These are phyloP conservation scores for Cinclus cinclus DNA, from an alignment of 2,113 vertebrate species.

Conservation along the genomic window DNA sequence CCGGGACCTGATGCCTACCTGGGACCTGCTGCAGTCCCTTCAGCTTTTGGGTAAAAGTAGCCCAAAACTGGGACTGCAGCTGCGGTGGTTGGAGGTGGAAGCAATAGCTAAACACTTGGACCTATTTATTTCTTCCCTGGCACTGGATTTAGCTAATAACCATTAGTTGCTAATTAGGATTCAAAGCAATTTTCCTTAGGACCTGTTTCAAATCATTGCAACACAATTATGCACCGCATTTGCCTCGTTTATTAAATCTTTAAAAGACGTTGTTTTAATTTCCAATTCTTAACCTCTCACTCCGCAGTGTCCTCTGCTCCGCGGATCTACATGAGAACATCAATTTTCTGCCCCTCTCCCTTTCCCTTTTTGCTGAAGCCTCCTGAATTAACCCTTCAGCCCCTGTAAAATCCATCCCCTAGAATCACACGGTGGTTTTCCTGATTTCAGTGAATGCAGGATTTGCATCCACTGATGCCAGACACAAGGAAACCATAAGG, in stretches of 20 bases:
- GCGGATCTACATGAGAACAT: fast-evolving
- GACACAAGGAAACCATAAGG: background rate
- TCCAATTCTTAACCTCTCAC: background rate
- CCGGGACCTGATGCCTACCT: background rate
- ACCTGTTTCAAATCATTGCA: background rate
- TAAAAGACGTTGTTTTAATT: background rate
- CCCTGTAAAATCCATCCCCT: background rate
- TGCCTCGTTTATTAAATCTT: background rate
- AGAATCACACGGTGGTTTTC: fast-evolving
- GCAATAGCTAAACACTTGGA: background rate
- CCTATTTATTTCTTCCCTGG: background rate
- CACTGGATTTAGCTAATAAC: background rate
- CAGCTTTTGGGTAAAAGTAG: background rate
- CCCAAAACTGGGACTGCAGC: background rate
- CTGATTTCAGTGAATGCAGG: fast-evolving
- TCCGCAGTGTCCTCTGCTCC: fast-evolving
- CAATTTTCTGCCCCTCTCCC: background rate
- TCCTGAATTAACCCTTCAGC: background rate
- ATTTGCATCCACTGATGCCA: background rate
- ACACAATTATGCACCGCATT: background rate
- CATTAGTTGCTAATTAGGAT: background rate
- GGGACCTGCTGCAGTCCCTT: background rate
- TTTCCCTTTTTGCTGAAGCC: background rate
- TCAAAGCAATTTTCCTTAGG: background rate
- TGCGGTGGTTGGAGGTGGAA: background rate